Conservation (phyloP, 2,888 invertebrate genomes). For the Gastracanthus pulcherrimus region DNA sequence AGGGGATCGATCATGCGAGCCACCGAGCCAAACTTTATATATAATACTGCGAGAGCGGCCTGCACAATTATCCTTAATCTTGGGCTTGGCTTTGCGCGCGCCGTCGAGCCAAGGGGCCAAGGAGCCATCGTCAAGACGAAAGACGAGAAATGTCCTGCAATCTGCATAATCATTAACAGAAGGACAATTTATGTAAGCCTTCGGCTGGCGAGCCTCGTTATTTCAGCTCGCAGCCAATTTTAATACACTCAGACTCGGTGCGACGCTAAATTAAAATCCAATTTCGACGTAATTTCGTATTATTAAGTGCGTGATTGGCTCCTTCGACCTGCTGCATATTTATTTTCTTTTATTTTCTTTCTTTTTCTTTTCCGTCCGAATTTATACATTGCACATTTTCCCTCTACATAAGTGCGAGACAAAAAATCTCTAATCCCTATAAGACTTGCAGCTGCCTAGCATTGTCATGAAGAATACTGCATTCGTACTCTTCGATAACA, state of each 20-base stretch:
- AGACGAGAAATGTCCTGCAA: slow-evolving; percentile 58
- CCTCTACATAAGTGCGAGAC: no score
- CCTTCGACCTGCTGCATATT: neutral
- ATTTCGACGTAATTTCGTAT: slow-evolving; percentile 76
- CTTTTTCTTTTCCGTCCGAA: neutral
- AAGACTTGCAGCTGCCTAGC: no score
- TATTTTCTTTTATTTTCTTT: no score
- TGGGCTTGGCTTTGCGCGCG: neutral
- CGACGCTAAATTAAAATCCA: slow-evolving; percentile 76
- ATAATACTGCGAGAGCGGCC: no score
- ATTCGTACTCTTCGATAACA: no score
- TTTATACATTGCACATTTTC: no score
- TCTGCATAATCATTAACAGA: slow-evolving; percentile 77
- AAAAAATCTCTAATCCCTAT: no score
- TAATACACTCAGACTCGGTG: slow-evolving; percentile 73
- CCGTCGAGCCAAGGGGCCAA: neutral
- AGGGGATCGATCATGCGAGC: neutral
- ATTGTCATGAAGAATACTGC: no score
- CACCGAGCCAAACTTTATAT: neutral
- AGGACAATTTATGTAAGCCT: slow-evolving; percentile 76
- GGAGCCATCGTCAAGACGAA: neutral
- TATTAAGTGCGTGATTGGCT: slow-evolving; percentile 73
- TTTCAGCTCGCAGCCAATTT: slow-evolving; percentile 72
- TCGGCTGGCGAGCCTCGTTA: slow-evolving; percentile 68
- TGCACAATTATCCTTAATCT: slow-evolving; percentile 21